Conservation (phyloP, 2,888 invertebrate species). For the Coelinius sp. region DNA sequence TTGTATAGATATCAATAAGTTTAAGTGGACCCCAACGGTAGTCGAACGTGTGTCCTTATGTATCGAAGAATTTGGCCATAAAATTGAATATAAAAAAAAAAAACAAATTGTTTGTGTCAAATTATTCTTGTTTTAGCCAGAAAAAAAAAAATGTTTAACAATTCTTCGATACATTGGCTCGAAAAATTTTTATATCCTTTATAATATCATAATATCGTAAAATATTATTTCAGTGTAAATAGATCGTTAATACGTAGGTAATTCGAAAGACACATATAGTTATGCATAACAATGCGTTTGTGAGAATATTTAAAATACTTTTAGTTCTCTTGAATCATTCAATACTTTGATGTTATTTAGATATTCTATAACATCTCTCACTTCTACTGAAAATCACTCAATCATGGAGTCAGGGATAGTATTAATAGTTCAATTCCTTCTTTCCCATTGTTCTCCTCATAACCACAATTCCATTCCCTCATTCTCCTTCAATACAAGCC, state of each 20-base stretch:
- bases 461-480: slow-evolving; percentile 2
- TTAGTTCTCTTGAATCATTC: slow-evolving; percentile 37
- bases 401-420: background rate
- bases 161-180: slow-evolving; percentile 49
- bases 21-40: slow-evolving; percentile 66
- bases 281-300: slow-evolving; percentile 47
- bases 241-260: slow-evolving; percentile 57
- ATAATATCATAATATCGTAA: slow-evolving; percentile 43
- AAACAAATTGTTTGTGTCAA: too few relatives aligned
- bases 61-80: slow-evolving; percentile 44
- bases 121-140: background rate
- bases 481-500: background rate
- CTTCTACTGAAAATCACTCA: background rate
- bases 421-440: background rate
- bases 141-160: background rate
- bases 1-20: slow-evolving; percentile 55
- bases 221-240: slow-evolving; percentile 60
- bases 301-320: slow-evolving; percentile 50
- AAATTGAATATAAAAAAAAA: too few relatives aligned
- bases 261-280: slow-evolving; percentile 58
- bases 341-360: background rate
- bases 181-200: slow-evolving; percentile 45
- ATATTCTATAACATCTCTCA: background rate
- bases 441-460: background rate
- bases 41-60: slow-evolving; percentile 58